Evolutionary conservation across 2,113 vertebrate genomes (phyloP), one percentile per base, ranked within the genome.

Genomic region (Seriola dumerili): DNA sequence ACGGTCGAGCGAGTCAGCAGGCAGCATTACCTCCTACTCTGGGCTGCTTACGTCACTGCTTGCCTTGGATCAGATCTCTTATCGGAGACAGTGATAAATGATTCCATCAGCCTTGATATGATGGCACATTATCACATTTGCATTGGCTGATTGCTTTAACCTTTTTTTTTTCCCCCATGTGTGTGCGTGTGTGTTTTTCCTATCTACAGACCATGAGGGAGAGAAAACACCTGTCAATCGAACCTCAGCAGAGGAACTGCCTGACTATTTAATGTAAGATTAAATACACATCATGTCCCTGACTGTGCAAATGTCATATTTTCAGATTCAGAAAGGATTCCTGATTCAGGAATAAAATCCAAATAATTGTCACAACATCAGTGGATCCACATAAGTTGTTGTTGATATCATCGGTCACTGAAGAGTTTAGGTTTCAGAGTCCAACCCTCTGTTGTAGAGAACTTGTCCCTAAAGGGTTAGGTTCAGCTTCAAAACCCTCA

Each of bases 211-310:
- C 36, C 84, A 89, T 1, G 88, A 91, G 63, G 83, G 74, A 61
- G 81, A 84, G 76, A 93, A 89, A 89, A 89, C 93, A 84, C 90
- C 88, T 87, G 90, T 90, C 78, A 85, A 29, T 11, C 85, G 55
- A 66, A 86, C 77, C 64, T 86, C 85, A 68, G 80, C 88, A 21
- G 93, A 94, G 59, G 95, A 96, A 54, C 89, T 94, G 79, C 95
- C 94, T 0, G 96, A 97, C 84, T 97, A 97, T 91, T 85, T 97
- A 82, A 85, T 93, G 96, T 97, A 92, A 97, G 96, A 95, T 76
- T 44, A 63, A 72, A 82, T 21, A 74, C 69, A 71, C 29, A 42
- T 72, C 23, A 16, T 50, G 34, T 67, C 29, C 52, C 17, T 6
- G 6, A 23, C 36, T 52, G 44, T 69, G 21, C 44, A 12, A 3